Evolutionary conservation across 2,888 invertebrate species (phyloP).

Genomic region (Unio delphinus): DNA sequence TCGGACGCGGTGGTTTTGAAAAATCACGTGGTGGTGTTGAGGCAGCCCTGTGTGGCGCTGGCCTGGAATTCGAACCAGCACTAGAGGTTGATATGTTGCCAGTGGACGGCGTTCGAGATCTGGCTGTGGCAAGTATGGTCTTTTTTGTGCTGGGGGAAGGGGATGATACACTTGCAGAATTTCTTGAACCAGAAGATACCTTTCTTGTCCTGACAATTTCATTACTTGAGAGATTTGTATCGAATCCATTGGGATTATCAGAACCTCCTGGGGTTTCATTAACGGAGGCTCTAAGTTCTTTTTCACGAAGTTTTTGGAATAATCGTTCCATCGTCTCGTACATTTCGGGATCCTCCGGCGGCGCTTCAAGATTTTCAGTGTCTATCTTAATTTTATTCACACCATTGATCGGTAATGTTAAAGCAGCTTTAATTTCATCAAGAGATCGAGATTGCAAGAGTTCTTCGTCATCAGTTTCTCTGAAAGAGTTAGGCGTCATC

Average conservation of each 20-base stretch:
- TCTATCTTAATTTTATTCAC: conserved; percentile 35
- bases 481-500: conserved; percentile 54
- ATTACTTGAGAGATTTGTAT: conserved; percentile 36
- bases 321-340: conserved; percentile 66
- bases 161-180: conserved; percentile 33
- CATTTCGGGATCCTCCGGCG: conserved; percentile 63
- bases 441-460: conserved; percentile 52
- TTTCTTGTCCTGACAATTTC: conserved; percentile 40
- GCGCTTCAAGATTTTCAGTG: conserved; percentile 51
- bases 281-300: conserved; percentile 56
- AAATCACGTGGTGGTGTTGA: conserved; percentile 8
- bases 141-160: conserved; percentile 20
- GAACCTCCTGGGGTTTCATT: conserved; percentile 49
- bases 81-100: conserved; percentile 8
- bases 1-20: conserved; percentile 15
- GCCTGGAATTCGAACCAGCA: conserved; percentile 17
- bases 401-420: conserved; percentile 48
- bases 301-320: conserved; percentile 62
- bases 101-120: conserved; percentile 3
- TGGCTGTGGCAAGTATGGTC: conserved; percentile 5
- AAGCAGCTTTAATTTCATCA: conserved; percentile 56
- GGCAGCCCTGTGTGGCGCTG: conserved; percentile 12
- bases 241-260: conserved; percentile 13
- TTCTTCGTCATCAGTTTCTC: conserved; percentile 31
- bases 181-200: conserved; percentile 19